These are phyloP conservation scores for Gadopsis bispinosus DNA, from an alignment of 2,797 vertebrate species.

Conservation along the genomic window DNA sequence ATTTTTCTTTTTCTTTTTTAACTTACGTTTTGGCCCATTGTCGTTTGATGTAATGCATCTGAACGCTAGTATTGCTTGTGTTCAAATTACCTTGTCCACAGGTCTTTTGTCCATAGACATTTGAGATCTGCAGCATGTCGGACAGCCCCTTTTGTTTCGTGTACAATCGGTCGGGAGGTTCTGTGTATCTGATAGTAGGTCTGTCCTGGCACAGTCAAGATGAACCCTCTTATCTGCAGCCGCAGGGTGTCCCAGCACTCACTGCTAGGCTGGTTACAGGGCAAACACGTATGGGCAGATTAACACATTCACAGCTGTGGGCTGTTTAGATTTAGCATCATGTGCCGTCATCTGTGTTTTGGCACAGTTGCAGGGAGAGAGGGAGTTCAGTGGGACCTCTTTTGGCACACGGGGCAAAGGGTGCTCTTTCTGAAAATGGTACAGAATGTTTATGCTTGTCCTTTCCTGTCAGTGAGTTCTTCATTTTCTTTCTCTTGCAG, in stretches of 20 bases:
- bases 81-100: slow-evolving; percentile 35
- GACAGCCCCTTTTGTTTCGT: slow-evolving; percentile 40
- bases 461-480: slow-evolving; percentile 18
- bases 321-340: slow-evolving; percentile 25
- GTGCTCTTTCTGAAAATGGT: slow-evolving; percentile 30
- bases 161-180: slow-evolving; percentile 38
- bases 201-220: neutral
- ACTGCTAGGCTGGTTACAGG: neutral
- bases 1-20: neutral
- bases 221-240: slow-evolving; percentile 5
- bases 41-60: neutral
- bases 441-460: slow-evolving; percentile 21
- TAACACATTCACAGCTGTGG: slow-evolving; percentile 15
- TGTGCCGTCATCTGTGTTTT: slow-evolving; percentile 22
- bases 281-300: slow-evolving; percentile 13
- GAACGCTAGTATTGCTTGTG: neutral
- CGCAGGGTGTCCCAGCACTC: slow-evolving; percentile 1
- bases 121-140: slow-evolving; percentile 38
- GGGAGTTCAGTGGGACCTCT: slow-evolving; percentile 25
- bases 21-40: neutral
- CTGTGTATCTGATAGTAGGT: slow-evolving; percentile 23
- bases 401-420: slow-evolving; percentile 24
- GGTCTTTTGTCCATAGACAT: slow-evolving; percentile 47
- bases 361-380: slow-evolving; percentile 20
- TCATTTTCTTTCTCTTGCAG: slow-evolving; percentile 74